Percentiles rank a stretch among this genome's conserved stretches.
Conservation (phyloP, 1,140 invertebrate genomes). For the Zaprionus kolodkinae region DNA sequence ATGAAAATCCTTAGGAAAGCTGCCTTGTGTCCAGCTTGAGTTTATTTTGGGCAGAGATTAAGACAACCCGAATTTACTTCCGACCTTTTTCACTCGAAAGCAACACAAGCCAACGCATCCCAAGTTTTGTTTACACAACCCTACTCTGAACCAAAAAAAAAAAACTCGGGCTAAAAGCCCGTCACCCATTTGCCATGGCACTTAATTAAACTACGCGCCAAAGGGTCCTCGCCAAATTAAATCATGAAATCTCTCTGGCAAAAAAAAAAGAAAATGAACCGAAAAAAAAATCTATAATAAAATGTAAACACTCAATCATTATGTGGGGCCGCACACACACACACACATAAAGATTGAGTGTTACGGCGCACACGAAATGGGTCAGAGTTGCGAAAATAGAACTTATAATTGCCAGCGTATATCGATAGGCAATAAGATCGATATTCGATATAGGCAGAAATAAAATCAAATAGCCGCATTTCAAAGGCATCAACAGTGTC, state of each 20-base stretch:
- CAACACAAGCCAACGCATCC: constrained; percentile 7
- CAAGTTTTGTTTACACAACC: constrained; percentile 22
- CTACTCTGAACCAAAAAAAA: background rate
- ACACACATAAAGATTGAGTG: constrained; percentile 18
- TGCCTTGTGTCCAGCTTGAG: background rate
- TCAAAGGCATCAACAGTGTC: constrained; percentile 26
- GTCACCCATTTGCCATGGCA: constrained; percentile 50
- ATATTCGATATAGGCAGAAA: constrained; percentile 34
- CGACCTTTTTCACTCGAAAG: constrained; percentile 22
- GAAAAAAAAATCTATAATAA: constrained; percentile 29
- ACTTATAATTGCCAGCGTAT: constrained; percentile 60
- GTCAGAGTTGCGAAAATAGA: constrained; percentile 13
- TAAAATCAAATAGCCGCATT: constrained; percentile 65
- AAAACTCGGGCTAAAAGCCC: constrained; percentile 3
- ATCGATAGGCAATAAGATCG: constrained; percentile 23
- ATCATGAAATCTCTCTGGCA: constrained; percentile 21
- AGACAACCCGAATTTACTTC: constrained; percentile 24
- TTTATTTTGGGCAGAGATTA: constrained; percentile 35
- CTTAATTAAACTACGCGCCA: constrained; percentile 71
- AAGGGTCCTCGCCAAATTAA: constrained; percentile 35
- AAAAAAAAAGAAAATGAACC: background rate
- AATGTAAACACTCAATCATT: constrained; percentile 71
- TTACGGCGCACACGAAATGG: constrained; percentile 22
- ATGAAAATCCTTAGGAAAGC: background rate
- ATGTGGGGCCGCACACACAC: constrained; percentile 1